Conservation (phyloP, 2,888 invertebrate species). For the Abrostola tripartita region DNA sequence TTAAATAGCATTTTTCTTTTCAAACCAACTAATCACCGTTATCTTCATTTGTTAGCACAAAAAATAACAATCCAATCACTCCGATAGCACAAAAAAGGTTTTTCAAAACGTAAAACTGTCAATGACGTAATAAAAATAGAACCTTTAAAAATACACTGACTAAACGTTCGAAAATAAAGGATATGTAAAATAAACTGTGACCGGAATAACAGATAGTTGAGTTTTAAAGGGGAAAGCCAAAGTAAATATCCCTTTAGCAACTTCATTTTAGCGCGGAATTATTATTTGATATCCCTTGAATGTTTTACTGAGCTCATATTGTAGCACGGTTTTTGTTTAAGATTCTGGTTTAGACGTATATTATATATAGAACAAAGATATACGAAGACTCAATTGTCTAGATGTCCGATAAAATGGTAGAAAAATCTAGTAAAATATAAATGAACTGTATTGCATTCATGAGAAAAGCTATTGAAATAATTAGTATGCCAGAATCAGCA, state of each 20-base stretch:
- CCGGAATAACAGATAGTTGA: constrained; percentile 3
- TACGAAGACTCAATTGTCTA: no score
- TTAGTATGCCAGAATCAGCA: no score
- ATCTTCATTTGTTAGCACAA: no score
- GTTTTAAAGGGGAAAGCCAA: constrained; percentile 13
- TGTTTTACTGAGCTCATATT: not conserved
- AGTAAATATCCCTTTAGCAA: constrained; percentile 15
- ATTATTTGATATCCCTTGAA: constrained; percentile 10
- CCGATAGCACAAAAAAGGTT: not conserved
- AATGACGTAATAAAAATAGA: not conserved
- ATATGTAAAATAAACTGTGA: constrained; percentile 18
- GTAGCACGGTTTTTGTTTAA: not conserved
- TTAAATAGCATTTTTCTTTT: no score
- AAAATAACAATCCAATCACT: not conserved
- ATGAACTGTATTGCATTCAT: no score
- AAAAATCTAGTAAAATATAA: no score
- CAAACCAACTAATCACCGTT: no score
- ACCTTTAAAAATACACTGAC: constrained; percentile 9
- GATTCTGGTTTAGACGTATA: not conserved
- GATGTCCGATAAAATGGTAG: no score
- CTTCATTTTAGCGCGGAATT: constrained; percentile 2
- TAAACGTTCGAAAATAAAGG: constrained; percentile 4
- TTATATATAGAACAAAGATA: no score
- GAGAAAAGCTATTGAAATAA: no score
- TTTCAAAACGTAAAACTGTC: not conserved